Evolutionary conservation across 2,113 vertebrate genomes (phyloP), one percentile per base, ranked within the genome.

Genomic region (Athene cunicularia): DNA sequence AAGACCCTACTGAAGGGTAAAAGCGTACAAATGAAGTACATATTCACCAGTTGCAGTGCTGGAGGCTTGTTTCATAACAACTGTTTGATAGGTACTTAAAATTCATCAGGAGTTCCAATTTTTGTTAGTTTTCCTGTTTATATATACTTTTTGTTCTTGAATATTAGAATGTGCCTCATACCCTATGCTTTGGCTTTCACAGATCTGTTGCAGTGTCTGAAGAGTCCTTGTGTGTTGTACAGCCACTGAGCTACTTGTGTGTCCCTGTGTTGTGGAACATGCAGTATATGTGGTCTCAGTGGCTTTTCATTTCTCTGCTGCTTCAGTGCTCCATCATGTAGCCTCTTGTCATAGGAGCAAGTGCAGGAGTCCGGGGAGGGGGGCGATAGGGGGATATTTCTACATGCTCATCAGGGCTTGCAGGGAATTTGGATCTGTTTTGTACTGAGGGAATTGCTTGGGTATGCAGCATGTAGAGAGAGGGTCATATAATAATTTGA

Each of bases 181-280:
- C 14, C 18, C 43, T 80, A 18, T 19, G 5, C 12, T 18, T 76
- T 66, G 16, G 52, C 52, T 53, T 49, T 41, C 30, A 49, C 1
- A 5, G 19, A 16, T 82, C 56, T 50, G 11, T 70, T 64, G n/a
- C 10, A 21, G 58, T 0, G 0, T 19, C 37, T 20, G 28, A 47
- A 50, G 0, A 3, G 70, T 30, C n/a, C 28, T 66, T 1, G 0
- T 3, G 8, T 3, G 3, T 47, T 27, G n/a, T 33, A 14, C 22
- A 30, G 59, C 19, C 27, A 2, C 21, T 1, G 6, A 52, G 33
- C 16, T 21, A 5, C 20, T 26, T 12, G 23, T 12, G 43, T 43
- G 56, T 27, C 45, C 72, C 37, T 37, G 37, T 1, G 0, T 15
- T 14, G 41, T n/a, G 43, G 56, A 39, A 52, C 5, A 3, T 6